These are phyloP conservation scores for Ochotona curzoniae DNA, from an alignment of 2,113 vertebrate species.

Conservation along the genomic window DNA sequence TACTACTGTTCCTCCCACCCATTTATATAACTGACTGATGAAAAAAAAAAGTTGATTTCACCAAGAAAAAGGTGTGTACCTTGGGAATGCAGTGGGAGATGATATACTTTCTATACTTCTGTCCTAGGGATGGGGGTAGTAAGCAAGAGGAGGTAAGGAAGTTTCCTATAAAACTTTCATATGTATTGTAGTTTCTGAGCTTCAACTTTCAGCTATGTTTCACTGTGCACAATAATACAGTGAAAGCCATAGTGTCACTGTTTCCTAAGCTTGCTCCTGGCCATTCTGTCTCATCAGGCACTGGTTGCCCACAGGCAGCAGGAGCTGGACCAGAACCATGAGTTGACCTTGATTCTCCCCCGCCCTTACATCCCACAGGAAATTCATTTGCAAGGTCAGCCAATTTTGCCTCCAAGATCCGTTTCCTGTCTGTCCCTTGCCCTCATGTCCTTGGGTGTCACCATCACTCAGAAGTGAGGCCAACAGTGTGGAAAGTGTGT, in stretches of 20 bases:
- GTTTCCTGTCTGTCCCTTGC: not conserved
- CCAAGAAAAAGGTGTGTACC: not conserved
- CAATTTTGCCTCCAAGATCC: not conserved
- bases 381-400: not conserved
- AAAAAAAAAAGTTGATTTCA: conserved; percentile 33
- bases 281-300: not conserved
- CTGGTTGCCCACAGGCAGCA: not conserved
- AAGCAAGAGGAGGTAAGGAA: not conserved
- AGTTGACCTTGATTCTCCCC: not conserved
- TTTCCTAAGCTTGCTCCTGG: not conserved
- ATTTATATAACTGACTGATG: not conserved
- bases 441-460: not conserved
- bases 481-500: not conserved
- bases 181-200: not conserved
- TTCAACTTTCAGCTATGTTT: conserved; percentile 31
- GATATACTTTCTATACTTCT: not conserved
- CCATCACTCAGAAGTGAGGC: not conserved
- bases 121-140: not conserved
- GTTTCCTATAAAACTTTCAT: conserved; percentile 15
- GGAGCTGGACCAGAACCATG: not conserved
- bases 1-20: not conserved
- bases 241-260: not conserved
- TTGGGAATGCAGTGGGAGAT: not conserved
- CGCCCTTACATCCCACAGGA: not conserved
- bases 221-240: conserved; percentile 6